Percentiles rank a stretch among this genome's conserved stretches.
phyloP scores from a whole-genome alignment of 35 echinoderm and acorn worm genomes.

The Stichopus chloronotus region DNA sequence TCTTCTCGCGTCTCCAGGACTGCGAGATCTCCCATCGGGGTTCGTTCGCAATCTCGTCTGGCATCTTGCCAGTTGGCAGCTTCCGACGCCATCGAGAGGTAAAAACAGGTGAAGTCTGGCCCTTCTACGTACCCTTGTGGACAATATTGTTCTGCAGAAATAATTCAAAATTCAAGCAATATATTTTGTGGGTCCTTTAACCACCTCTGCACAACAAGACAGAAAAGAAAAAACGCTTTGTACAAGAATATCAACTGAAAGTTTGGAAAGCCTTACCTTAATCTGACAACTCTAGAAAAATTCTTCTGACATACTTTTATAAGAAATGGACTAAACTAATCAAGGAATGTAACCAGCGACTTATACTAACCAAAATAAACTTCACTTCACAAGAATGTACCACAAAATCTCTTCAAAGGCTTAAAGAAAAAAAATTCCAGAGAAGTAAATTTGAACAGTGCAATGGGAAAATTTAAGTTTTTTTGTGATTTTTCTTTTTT shows the following conservation, averaged over 20 bases:
- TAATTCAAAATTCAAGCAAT: neutral
- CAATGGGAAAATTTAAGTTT: no score
- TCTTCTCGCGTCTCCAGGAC: conserved; percentile 67
- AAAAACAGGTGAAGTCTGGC: conserved; percentile 76
- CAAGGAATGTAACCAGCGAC: no score
- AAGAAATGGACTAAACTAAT: no score
- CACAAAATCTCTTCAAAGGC: no score
- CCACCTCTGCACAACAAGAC: no score
- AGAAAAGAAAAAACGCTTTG: neutral
- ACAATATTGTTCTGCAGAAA: conserved; percentile 59
- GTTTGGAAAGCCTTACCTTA: neutral
- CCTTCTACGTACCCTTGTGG: conserved; percentile 68
- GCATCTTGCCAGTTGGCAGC: conserved; percentile 84
- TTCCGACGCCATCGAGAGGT: conserved; percentile 23
- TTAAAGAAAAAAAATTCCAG: no score
- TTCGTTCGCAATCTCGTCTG: conserved; percentile 57
- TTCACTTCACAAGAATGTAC: no score
- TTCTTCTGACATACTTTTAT: no score
- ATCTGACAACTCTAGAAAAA: no score
- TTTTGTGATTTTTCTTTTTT: no score
- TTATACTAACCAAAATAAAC: no score
- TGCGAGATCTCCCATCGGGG: conserved; percentile 54
- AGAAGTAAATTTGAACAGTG: no score
- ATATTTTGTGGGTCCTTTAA: neutral
- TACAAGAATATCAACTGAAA: neutral